These are phyloP conservation scores for Anabacerthia variegaticeps DNA, from an alignment of 2,797 vertebrate species.

Conservation along the genomic window DNA sequence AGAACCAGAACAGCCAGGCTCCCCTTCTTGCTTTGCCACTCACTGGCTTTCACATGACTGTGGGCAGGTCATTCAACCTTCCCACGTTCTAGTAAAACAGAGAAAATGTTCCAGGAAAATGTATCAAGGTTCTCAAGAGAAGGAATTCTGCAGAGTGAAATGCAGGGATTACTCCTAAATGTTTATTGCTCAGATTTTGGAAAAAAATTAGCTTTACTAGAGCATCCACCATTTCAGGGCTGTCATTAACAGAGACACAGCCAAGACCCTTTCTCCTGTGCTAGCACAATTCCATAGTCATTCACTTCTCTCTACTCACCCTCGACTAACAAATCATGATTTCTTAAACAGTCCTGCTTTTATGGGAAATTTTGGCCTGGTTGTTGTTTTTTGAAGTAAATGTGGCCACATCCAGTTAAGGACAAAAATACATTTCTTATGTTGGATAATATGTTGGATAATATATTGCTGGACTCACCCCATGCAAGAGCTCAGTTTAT, in stretches of 20 bases:
- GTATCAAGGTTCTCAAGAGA: background rate
- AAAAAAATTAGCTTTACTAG: background rate
- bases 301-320: background rate
- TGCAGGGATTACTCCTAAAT: fast-evolving
- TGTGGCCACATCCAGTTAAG: background rate
- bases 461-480: background rate
- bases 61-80: background rate
- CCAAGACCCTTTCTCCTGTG: background rate
- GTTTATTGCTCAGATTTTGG: background rate
- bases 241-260: background rate
- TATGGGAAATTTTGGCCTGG: background rate
- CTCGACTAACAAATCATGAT: background rate
- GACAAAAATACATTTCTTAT: background rate
- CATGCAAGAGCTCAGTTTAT: background rate
- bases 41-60: background rate
- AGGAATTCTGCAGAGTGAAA: background rate
- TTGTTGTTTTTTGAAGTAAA: background rate
- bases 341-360: background rate
- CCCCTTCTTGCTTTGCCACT: background rate
- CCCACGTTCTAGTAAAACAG: background rate
- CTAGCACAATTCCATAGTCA: background rate
- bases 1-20: background rate
- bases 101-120: background rate
- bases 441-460: background rate
- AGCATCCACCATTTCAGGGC: background rate